A percentile compares a stretch with the other conserved stretches of the same genome.
phyloP scores from a whole-genome alignment of 2,888 invertebrate species.

The Microplitis manilae region DNA sequence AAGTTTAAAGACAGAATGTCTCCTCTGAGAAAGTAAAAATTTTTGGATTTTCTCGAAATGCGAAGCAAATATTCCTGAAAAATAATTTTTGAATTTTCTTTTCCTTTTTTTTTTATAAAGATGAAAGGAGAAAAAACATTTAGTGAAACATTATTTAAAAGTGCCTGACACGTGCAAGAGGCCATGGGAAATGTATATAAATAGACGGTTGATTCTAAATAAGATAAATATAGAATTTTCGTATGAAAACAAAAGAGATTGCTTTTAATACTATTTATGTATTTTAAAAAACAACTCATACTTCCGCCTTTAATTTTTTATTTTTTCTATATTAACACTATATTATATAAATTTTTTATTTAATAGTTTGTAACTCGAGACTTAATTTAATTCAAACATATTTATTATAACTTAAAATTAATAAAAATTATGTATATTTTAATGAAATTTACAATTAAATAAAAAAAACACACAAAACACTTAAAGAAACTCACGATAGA shows the following conservation, averaged over 20 bases:
- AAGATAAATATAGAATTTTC: constrained; percentile 32
- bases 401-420: too few species aligned
- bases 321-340: background rate
- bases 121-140: constrained; percentile 13
- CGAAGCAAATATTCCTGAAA: too few species aligned
- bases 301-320: background rate
- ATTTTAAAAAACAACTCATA: background rate
- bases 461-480: constrained; percentile 1
- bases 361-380: too few species aligned
- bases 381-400: too few species aligned
- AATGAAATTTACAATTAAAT: too few species aligned
- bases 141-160: constrained; percentile 23
- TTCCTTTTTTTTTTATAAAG: background rate
- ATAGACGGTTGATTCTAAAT: constrained; percentile 32
- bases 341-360: too few species aligned
- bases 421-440: too few species aligned
- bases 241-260: constrained; percentile 28
- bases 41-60: too few species aligned
- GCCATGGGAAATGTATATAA: constrained; percentile 35
- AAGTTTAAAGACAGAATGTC: too few species aligned
- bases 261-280: background rate
- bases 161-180: constrained; percentile 39
- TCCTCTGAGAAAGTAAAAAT: too few species aligned
- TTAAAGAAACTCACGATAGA: constrained; percentile 1
- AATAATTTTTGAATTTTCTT: too few species aligned